These are phyloP conservation scores for Melanotaenia pygmaea DNA, from an alignment of 2,797 vertebrate genomes.

Conservation along the genomic window DNA sequence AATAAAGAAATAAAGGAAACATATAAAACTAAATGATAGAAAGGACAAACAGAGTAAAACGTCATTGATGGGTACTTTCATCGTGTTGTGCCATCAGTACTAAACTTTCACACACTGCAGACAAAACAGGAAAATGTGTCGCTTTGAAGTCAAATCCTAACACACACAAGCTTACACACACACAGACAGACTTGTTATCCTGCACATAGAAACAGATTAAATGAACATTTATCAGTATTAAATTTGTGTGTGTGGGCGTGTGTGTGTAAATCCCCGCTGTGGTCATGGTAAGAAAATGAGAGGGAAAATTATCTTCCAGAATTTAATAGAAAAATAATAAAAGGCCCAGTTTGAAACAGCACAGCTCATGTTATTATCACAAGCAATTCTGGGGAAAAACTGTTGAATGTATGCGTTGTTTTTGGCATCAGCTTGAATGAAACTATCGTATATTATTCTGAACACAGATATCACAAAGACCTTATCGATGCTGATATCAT, in stretches of 20 bases:
- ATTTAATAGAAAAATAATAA: conserved; percentile 38
- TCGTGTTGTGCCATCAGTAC: background rate
- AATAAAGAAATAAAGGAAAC: too few relatives aligned
- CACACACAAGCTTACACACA: background rate
- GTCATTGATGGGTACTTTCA: too few relatives aligned
- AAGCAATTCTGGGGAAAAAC: conserved; percentile 22
- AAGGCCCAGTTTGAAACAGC: conserved; percentile 24
- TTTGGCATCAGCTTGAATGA: conserved; percentile 65
- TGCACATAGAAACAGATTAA: conserved; percentile 17
- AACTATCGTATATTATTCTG: conserved; percentile 66
- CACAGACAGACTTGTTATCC: background rate
- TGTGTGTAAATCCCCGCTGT: background rate
- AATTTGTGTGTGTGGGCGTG: background rate
- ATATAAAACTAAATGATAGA: too few relatives aligned
- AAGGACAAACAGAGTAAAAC: too few relatives aligned
- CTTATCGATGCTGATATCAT: conserved; percentile 63
- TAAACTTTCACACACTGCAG: conserved; percentile 20
- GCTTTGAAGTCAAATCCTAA: conserved; percentile 38
- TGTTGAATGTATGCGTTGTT: conserved; percentile 33
- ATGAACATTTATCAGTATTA: background rate
- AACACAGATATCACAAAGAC: conserved; percentile 60
- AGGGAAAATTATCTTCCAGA: background rate
- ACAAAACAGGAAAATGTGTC: conserved; percentile 62
- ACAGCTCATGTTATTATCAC: conserved; percentile 30
- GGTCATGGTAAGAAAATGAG: background rate